Evolutionary conservation across 92 coral and sea anemone species (phyloP).

Genomic region (Palythoa grandis): DNA sequence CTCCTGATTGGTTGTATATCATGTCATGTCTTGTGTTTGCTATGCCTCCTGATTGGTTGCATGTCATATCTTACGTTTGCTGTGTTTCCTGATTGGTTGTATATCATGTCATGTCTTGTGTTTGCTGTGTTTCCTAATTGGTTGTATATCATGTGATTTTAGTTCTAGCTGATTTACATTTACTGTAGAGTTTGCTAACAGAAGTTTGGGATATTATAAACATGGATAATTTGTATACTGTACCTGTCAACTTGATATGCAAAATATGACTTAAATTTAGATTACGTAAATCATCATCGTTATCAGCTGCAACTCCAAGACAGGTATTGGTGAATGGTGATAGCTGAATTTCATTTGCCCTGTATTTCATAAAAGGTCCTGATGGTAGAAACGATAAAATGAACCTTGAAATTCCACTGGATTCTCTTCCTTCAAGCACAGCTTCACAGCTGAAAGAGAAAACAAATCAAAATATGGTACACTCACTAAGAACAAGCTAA

Average conservation of each 20-base stretch:
- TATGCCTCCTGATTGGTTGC: no score
- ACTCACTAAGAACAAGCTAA: neutral
- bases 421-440: constrained; percentile 19
- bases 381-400: constrained; percentile 18
- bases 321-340: constrained; percentile 38
- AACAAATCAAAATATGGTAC: neutral
- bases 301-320: constrained; percentile 26
- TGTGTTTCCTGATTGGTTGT: no score
- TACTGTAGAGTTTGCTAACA: neutral
- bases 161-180: neutral
- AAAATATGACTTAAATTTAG: no score
- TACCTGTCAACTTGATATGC: neutral
- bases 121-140: no score
- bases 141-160: no score
- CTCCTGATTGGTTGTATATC: no score
- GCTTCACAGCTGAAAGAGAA: constrained; percentile 37
- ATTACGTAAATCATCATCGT: neutral
- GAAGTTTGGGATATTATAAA: neutral
- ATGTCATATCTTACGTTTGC: no score
- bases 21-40: no score
- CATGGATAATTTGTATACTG: neutral
- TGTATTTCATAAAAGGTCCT: constrained; percentile 10
- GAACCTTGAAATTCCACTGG: neutral
- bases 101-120: no score
- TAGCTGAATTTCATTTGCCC: constrained; percentile 15